A percentile compares a stretch with the other conserved stretches of the same genome.
Evolutionary conservation across 2,888 invertebrate genomes (phyloP).

Genomic region (Hyposoter didymator): DNA sequence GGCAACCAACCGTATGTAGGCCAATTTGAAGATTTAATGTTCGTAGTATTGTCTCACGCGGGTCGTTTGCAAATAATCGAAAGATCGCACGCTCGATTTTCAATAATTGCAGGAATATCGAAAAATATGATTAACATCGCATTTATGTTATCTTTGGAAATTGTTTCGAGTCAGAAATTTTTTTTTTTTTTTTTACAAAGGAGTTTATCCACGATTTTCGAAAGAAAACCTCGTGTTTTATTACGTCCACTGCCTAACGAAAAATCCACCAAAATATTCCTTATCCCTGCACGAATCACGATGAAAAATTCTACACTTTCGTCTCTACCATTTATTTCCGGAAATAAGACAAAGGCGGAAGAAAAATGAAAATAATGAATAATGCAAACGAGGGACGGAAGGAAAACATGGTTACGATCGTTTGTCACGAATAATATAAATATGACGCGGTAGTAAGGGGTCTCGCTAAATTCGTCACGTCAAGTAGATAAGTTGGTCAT

Average conservation of each 20-base stretch:
- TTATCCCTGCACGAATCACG: too few species aligned
- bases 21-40: conserved; percentile 59
- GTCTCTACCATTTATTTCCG: background rate
- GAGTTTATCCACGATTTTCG: too few species aligned
- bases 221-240: too few species aligned
- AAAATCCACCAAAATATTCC: too few species aligned
- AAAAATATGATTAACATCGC: background rate
- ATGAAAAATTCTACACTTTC: background rate
- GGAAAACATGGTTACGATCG: conserved; percentile 45
- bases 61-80: conserved; percentile 4
- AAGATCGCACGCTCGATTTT: conserved; percentile 23
- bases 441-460: conserved; percentile 6
- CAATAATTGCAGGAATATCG: conserved; percentile 6
- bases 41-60: conserved; percentile 38
- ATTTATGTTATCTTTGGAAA: background rate
- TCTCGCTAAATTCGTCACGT: conserved; percentile 37
- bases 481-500: conserved; percentile 65
- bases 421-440: conserved; percentile 15
- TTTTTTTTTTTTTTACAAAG: too few species aligned
- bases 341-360: background rate
- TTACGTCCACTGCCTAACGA: too few species aligned
- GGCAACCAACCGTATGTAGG: conserved; percentile 58
- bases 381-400: conserved; percentile 8
- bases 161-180: too few species aligned
- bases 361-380: background rate